Base-by-base conservation (phyloP, 2,113 vertebrate genomes). In the Chloropsis hardwickii region DNA sequence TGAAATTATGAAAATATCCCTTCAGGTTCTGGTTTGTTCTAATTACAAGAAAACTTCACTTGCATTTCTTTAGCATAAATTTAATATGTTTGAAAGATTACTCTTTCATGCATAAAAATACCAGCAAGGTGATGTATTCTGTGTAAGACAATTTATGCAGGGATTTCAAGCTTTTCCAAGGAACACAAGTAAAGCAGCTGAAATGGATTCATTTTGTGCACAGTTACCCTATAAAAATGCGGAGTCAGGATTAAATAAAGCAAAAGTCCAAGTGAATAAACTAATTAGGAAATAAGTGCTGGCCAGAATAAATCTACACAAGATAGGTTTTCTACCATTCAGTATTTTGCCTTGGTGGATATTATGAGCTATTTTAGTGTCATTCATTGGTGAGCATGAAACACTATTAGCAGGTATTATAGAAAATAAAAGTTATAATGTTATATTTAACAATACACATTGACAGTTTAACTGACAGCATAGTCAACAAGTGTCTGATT, bases 1-100 rank as follows among this genome's bases (percentile, higher is more conserved):
- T 60, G 93, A 96, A 95, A 96, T 92, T 89, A 93, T n/a, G 24
- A 87, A 95, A 80, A 82, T 58, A 18, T 90, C 57, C 27, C 66
- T 93, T 71, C 76, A 82, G 37, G 18, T 83, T 78, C 44, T 84
- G 21, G 67, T 53, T 88, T 92, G 94, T 96, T 78, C 21, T 42
- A 37, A 80, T 69, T 77, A 54, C 14, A 47, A 81, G 89, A 93
- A 95, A 85, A 76, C 11, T n/a, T 83, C 58, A 22, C 19, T 45
- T 91, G 22, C 28, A 69, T 83, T 94, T 95, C 69, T 77, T 88
- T 64, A 54, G 10, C 37, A 86, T 71, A 91, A 51, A 53, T 31
- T 57, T 54, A 45, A 8, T 56, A 18, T 27, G 7, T 83, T 78
- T 87, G 39, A 67, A 90, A 72, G 58, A 74, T 94, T 58, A 72